A percentile compares a stretch with the other conserved stretches of the same genome.
phyloP scores from a whole-genome alignment of 2,113 vertebrate species.

The Cyanoderma ruficeps region DNA sequence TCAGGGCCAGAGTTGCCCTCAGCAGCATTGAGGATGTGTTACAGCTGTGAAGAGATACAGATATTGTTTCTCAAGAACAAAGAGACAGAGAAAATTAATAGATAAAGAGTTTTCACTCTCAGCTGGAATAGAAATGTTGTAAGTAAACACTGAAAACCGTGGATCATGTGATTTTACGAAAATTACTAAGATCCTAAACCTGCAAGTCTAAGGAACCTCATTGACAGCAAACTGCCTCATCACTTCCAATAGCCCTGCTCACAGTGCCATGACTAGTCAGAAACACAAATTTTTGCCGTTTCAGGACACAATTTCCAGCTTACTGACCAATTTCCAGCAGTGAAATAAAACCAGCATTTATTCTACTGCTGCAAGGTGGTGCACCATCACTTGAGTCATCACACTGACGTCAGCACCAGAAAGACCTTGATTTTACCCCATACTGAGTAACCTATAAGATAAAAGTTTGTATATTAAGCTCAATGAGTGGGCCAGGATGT shows the following conservation, averaged over 20 bases:
- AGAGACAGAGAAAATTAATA: neutral
- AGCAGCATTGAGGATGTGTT: neutral
- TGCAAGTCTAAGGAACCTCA: neutral
- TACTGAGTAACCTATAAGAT: neutral
- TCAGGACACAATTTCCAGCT: neutral
- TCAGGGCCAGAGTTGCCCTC: neutral
- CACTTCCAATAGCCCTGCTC: neutral
- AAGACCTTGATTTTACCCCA: neutral
- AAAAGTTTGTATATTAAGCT: neutral
- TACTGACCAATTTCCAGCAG: neutral
- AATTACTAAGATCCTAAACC: neutral
- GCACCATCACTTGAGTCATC: neutral
- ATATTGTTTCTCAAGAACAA: neutral
- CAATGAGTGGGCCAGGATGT: neutral
- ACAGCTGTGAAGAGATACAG: neutral
- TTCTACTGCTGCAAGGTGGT: neutral
- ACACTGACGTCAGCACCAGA: neutral
- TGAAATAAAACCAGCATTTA: neutral
- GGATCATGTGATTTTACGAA: neutral
- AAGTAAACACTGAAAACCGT: neutral
- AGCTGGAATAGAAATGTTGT: neutral
- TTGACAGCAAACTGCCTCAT: neutral
- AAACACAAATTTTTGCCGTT: neutral
- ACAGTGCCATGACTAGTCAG: neutral
- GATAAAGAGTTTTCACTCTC: neutral